These are phyloP conservation scores for Poeciliopsis infans DNA, from an alignment of 2,797 vertebrate genomes.

Conservation along the genomic window DNA sequence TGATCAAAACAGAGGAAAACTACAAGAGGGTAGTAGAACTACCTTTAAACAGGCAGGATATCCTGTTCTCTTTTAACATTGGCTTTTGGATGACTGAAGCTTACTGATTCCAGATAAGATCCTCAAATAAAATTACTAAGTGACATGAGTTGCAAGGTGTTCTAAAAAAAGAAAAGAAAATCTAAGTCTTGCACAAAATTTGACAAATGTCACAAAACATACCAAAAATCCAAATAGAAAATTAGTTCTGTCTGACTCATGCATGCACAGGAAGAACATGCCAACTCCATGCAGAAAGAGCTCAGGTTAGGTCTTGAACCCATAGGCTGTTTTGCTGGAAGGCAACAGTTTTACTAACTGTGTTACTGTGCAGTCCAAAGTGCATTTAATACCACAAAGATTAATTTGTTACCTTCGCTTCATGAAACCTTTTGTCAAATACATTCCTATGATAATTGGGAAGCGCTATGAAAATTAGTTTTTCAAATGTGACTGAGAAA, in stretches of 20 bases:
- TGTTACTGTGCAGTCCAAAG: background rate
- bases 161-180: background rate
- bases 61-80: background rate
- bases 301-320: background rate
- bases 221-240: background rate
- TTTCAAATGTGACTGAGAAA: background rate
- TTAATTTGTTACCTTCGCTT: background rate
- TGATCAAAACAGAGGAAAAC: background rate
- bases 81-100: background rate
- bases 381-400: background rate
- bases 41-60: background rate
- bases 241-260: background rate
- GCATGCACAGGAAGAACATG: background rate
- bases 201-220: background rate
- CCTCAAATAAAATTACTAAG: background rate
- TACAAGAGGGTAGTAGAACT: no score
- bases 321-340: background rate
- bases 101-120: background rate
- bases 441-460: background rate
- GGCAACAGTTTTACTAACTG: background rate
- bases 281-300: no score
- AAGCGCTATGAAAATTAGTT: background rate
- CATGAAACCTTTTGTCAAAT: background rate
- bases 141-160: background rate
- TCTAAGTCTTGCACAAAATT: background rate